Conservation (phyloP, 2,113 vertebrate species). For the Phasianus colchicus region DNA sequence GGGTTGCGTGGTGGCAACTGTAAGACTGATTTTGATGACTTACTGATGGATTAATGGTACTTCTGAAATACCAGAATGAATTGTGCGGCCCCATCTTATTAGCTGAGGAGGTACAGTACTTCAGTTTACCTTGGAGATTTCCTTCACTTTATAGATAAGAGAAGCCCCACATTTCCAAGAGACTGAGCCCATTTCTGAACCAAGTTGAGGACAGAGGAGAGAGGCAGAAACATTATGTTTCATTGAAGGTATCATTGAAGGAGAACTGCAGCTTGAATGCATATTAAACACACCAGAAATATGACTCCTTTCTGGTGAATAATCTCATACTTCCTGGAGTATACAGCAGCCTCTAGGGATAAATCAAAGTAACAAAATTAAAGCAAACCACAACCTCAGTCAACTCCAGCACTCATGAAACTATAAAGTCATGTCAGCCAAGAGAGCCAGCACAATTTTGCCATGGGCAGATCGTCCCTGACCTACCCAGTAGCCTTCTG, state of each 20-base stretch:
- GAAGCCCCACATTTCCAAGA: not conserved
- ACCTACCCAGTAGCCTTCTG: too few relatives aligned
- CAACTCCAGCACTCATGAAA: not conserved
- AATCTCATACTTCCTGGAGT: not conserved
- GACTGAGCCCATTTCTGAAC: not conserved
- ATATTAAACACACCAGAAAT: not conserved
- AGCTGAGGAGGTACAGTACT: not conserved
- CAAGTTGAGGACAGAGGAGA: not conserved
- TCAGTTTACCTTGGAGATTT: not conserved
- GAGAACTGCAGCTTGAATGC: not conserved
- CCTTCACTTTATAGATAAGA: not conserved
- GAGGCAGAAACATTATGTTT: not conserved
- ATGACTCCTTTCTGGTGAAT: not conserved
- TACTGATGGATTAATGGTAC: not conserved
- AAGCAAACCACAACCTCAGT: not conserved
- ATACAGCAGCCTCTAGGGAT: not conserved
- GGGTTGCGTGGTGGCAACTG: not conserved
- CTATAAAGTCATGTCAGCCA: not conserved
- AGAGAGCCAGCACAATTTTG: too few relatives aligned
- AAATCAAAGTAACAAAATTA: not conserved
- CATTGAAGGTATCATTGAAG: not conserved
- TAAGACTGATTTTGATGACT: not conserved
- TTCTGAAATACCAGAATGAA: not conserved
- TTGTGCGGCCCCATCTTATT: not conserved
- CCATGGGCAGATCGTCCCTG: too few relatives aligned